These are phyloP conservation scores for Syngnathus scovelli DNA, from an alignment of 2,113 vertebrate genomes.

Conservation along the genomic window DNA sequence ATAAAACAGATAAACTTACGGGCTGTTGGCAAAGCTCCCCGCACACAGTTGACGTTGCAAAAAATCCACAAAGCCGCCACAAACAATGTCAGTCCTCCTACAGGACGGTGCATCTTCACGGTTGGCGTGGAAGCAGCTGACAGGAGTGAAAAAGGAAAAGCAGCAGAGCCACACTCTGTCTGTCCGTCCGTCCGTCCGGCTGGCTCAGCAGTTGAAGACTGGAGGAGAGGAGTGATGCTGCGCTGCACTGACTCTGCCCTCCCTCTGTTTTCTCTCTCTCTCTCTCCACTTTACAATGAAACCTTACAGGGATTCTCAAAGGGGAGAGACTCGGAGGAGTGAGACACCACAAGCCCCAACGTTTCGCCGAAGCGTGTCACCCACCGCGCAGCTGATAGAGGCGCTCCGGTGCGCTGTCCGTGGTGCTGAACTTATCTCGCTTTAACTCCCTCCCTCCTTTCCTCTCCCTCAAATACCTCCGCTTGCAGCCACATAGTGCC, in stretches of 20 bases:
- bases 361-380: constrained; percentile 32
- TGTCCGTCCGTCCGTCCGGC: constrained; percentile 34
- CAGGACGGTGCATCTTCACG: constrained; percentile 66
- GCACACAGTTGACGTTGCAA: constrained; percentile 51
- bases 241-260: constrained; percentile 29
- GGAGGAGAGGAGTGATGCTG: constrained; percentile 45
- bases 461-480: constrained; percentile 7
- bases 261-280: neutral
- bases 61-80: constrained; percentile 68
- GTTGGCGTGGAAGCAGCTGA: constrained; percentile 31
- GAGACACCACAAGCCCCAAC: constrained; percentile 3
- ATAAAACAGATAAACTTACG: constrained; percentile 67
- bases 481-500: constrained; percentile 52
- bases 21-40: constrained; percentile 68
- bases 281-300: constrained; percentile 38
- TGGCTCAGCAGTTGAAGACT: constrained; percentile 52
- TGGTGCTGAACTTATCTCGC: constrained; percentile 55
- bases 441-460: constrained; percentile 11
- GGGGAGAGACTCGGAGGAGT: neutral
- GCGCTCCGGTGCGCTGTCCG: constrained; percentile 47
- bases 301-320: constrained; percentile 56
- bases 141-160: constrained; percentile 22
- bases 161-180: constrained; percentile 22
- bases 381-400: constrained; percentile 27
- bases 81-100: constrained; percentile 48